Evolutionary conservation across 2,888 invertebrate species (phyloP), one percentile per base, ranked within the genome.

Genomic region (Hydriomena furcata): DNA sequence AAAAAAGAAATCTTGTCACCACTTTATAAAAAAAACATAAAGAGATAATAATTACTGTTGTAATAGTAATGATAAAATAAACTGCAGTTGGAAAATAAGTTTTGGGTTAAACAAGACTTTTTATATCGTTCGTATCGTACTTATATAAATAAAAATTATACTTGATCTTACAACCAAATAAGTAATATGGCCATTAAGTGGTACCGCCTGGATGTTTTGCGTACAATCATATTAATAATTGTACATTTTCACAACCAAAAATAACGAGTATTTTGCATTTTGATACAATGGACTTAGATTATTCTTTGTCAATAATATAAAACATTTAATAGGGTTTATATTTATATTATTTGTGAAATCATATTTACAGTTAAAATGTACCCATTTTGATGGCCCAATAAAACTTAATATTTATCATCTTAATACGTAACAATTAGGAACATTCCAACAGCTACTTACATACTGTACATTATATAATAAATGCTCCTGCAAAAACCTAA

Each of bases 101-200:
- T 5, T 32, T 17, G 8, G 5, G 2, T 28, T 41, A 5, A 32
- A 37, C 37, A 52, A 46, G 31, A 52, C n/a, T 28, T 20, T n/a
- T 28, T 13, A 27, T 8, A 23, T 5, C 5, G 28, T 52, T 44
- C 23, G 20, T 5, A 41, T 49, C 5, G 5, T 5, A n/a, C 17
- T 31, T 5, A 31, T 31, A 42, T 21, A 28, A 10, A 30, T 13
- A 38, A 41, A 32, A 24, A 43, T 23, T 17, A 28, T 35, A 31
- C 12, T 31, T 34, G 35, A 27, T 48, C 45, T 30, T 44, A 52
- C 7, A 24, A 24, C 13, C 46, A 51, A 51, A 42, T 63, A 63
- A 63, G 63, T 63, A 61, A 54, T 55, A 58, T 57, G 55, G 63
- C 63, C 63, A 42, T 61, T 60, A 61, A 63, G 61, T 59, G 58